A percentile compares a stretch with the other conserved stretches of the same genome.
Conservation (phyloP, 2,113 vertebrate genomes). For the Nothocercus nigrocapillus region DNA sequence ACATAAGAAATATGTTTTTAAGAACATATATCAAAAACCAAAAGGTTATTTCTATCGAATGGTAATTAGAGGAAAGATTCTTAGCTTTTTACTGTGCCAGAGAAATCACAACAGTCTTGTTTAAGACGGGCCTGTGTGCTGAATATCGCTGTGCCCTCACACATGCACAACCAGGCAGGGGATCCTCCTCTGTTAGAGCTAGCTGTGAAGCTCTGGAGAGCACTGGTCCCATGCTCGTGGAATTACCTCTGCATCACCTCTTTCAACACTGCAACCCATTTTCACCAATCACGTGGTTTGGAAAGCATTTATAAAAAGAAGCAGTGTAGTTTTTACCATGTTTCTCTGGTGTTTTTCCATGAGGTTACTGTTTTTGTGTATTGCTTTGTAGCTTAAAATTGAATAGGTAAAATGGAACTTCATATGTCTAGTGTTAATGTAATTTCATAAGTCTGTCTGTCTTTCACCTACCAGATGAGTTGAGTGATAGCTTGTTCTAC, state of each 20-base stretch:
- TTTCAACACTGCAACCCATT: background rate
- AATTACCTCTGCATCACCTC: background rate
- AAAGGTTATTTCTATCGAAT: background rate
- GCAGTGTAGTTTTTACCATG: background rate
- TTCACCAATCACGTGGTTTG: background rate
- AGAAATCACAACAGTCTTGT: background rate
- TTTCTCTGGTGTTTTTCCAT: background rate
- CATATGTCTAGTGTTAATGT: background rate
- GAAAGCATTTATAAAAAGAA: background rate
- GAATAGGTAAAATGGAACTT: background rate
- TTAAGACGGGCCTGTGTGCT: background rate
- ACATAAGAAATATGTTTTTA: no score
- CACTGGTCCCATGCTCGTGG: background rate
- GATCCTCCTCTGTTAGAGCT: background rate
- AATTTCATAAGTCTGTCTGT: background rate
- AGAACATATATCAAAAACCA: background rate
- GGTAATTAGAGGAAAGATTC: background rate
- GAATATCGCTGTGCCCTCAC: background rate
- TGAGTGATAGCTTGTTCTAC: background rate
- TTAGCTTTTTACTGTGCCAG: background rate
- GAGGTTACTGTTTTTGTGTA: background rate
- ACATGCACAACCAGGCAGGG: background rate
- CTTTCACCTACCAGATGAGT: slow-evolving; percentile 16
- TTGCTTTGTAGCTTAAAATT: background rate
- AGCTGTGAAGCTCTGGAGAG: background rate